phyloP scores from a whole-genome alignment of 2,113 vertebrate genomes.

The Grantiella picta region DNA sequence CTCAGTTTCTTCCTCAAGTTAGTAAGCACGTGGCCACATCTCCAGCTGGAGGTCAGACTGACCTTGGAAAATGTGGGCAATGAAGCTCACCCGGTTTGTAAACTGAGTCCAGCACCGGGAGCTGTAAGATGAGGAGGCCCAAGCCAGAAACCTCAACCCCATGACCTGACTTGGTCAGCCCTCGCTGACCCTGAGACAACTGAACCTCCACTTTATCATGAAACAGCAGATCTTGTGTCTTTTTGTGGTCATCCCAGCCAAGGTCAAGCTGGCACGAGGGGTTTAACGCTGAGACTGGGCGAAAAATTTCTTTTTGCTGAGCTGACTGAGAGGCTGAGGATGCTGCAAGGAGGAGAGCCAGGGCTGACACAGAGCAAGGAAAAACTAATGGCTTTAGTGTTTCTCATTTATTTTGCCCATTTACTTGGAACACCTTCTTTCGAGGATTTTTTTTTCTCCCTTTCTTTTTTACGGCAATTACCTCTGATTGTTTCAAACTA shows the following conservation, averaged over 20 bases:
- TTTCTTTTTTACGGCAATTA: background rate
- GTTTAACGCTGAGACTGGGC: background rate
- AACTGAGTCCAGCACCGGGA: background rate
- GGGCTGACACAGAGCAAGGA: background rate
- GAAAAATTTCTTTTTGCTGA: background rate
- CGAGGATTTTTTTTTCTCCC: background rate
- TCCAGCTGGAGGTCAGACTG: background rate
- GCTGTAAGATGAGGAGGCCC: background rate
- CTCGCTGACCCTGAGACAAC: background rate
- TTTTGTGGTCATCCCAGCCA: background rate
- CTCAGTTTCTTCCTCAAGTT: background rate
- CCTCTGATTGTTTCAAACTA: background rate
- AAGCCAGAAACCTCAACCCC: background rate
- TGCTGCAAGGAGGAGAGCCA: background rate
- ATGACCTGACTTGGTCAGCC: background rate
- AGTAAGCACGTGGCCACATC: fast-evolving
- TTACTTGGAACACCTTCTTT: background rate
- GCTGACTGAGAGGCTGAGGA: background rate
- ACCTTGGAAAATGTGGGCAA: background rate
- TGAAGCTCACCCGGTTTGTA: background rate
- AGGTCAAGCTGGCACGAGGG: background rate
- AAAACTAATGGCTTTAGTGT: background rate
- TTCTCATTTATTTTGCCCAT: background rate
- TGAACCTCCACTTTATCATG: background rate
- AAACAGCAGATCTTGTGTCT: background rate